Evolutionary conservation across 1,140 invertebrate species (phyloP).

Genomic region (Cheumatopsyche charites): DNA sequence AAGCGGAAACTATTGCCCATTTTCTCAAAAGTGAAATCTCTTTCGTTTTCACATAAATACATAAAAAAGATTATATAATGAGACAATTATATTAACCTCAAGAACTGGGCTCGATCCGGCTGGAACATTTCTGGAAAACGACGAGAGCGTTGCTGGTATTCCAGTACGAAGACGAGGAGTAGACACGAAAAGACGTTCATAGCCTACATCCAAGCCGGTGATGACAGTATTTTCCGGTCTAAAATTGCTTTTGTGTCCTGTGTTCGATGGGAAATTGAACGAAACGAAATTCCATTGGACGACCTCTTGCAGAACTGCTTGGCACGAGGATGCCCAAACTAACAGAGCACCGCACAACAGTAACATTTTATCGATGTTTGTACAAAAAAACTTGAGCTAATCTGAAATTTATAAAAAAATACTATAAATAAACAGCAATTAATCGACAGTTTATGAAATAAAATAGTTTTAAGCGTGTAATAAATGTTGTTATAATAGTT

Average conservation of each 20-base stretch:
- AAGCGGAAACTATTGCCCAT: too few relatives aligned
- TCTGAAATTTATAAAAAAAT: too few relatives aligned
- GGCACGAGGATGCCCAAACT: slow-evolving; percentile 43
- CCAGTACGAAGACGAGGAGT: slow-evolving; percentile 73
- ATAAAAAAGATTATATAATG: too few relatives aligned
- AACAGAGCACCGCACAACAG: slow-evolving; percentile 7
- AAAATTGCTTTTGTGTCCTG: slow-evolving; percentile 62
- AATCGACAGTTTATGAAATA: too few relatives aligned
- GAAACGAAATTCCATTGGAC: slow-evolving; percentile 76
- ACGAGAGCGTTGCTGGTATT: slow-evolving; percentile 73
- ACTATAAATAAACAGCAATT: too few relatives aligned
- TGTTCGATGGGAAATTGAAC: slow-evolving; percentile 68
- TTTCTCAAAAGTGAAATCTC: too few relatives aligned
- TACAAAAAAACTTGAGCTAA: too few relatives aligned
- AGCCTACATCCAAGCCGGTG: slow-evolving; percentile 74
- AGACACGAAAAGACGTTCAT: slow-evolving; percentile 74
- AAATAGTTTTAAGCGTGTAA: too few relatives aligned
- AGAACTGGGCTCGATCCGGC: slow-evolving; percentile 70
- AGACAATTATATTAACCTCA: slow-evolving; percentile 59
- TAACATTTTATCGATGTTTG: not conserved
- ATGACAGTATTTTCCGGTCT: slow-evolving; percentile 74
- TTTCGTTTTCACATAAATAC: too few relatives aligned
- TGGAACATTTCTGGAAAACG: slow-evolving; percentile 67
- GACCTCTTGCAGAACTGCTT: slow-evolving; percentile 65
- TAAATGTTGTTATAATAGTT: too few relatives aligned